Conservation (phyloP, 2,797 vertebrate genomes). For the Alfaro cultratus region DNA sequence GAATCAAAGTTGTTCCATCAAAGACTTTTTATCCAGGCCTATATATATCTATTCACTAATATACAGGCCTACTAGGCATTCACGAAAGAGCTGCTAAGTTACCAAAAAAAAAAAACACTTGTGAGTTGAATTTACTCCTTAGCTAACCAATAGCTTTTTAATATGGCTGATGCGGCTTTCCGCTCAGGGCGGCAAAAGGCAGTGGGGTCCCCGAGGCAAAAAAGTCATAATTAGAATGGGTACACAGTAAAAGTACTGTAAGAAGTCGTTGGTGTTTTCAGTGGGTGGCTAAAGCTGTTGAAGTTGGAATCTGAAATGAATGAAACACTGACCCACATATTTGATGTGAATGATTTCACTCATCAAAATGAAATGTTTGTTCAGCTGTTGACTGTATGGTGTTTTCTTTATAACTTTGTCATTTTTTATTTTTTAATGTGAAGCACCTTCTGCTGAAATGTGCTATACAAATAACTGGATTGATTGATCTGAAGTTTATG, state of each 20-base stretch:
- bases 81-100: neutral
- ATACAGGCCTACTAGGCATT: neutral
- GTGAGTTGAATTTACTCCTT: neutral
- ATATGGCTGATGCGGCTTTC: neutral
- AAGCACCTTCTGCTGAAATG: no score
- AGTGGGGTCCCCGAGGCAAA: neutral
- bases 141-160: neutral
- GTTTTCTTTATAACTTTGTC: no score
- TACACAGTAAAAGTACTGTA: neutral
- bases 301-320: neutral
- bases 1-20: neutral
- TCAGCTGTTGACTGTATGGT: no score
- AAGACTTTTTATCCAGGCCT: neutral
- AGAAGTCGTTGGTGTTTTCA: neutral
- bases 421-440: no score
- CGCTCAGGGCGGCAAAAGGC: neutral
- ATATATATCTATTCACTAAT: neutral
- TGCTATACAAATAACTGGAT: no score
- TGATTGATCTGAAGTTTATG: no score
- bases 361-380: no score
- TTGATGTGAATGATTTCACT: no score
- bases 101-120: neutral
- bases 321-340: no score
- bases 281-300: neutral
- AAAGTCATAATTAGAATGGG: neutral